These are phyloP conservation scores for Martes flavigula DNA, from an alignment of 2,797 vertebrate species.

Conservation along the genomic window DNA sequence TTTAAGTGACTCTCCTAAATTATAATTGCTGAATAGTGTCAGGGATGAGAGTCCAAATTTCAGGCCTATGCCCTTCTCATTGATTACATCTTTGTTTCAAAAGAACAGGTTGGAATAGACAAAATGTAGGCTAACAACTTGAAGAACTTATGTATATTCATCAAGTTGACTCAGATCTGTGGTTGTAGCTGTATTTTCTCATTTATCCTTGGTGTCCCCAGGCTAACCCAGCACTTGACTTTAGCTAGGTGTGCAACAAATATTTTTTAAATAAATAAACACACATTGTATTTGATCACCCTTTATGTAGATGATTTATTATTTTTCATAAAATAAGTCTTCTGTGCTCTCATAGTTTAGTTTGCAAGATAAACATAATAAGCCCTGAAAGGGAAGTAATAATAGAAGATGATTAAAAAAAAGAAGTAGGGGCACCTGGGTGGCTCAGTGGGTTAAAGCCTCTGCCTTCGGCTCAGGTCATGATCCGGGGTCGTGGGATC, in stretches of 20 bases:
- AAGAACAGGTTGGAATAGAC: background rate
- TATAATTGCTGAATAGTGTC: background rate
- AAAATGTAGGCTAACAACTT: background rate
- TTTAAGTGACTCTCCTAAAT: background rate
- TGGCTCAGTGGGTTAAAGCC: too few species aligned
- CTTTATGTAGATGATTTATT: background rate
- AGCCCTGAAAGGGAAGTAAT: background rate
- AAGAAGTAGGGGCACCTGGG: too few species aligned
- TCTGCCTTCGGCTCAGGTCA: too few species aligned
- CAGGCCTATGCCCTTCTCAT: background rate
- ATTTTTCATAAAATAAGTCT: background rate
- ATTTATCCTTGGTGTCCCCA: background rate
- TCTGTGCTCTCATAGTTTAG: background rate
- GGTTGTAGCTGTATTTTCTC: background rate
- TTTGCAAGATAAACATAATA: background rate
- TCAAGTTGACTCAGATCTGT: background rate
- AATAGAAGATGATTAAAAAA: background rate
- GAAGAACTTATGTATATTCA: background rate
- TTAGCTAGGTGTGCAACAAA: background rate
- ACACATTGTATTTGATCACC: background rate
- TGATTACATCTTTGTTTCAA: background rate
- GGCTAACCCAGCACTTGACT: background rate
- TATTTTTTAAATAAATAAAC: background rate
- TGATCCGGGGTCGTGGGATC: too few species aligned
- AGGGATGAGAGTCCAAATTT: background rate